Conservation (phyloP, 1,140 invertebrate species). For the Calephelis virginiensis region DNA sequence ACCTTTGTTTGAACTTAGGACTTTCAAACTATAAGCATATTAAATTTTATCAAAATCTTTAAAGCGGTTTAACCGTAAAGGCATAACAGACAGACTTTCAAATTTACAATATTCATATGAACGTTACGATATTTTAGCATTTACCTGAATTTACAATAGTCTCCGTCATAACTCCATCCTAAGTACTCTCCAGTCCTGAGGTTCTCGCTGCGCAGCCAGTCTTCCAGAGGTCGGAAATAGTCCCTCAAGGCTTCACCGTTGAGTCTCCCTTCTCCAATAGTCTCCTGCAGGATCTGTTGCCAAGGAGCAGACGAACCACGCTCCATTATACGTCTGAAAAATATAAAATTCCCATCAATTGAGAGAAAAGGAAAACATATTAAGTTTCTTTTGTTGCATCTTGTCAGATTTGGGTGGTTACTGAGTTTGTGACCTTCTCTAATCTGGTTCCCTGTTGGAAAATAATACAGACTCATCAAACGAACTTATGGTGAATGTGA, state of each 20-base stretch:
- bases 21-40: too few relatives aligned
- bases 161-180: conserved; percentile 92
- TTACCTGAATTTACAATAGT: conserved; percentile 88
- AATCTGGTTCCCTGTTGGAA: too few relatives aligned
- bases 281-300: conserved; percentile 88
- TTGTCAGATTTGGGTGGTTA: too few relatives aligned
- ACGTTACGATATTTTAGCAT: background rate
- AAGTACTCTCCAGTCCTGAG: conserved; percentile 87
- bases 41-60: too few relatives aligned
- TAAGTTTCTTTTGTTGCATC: too few relatives aligned
- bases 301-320: conserved; percentile 92
- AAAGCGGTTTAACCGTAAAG: too few relatives aligned
- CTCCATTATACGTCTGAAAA: conserved; percentile 87
- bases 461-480: too few relatives aligned
- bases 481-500: too few relatives aligned
- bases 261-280: conserved; percentile 88
- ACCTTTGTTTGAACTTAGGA: too few relatives aligned
- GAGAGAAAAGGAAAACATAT: background rate
- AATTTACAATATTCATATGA: background rate
- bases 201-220: conserved; percentile 92
- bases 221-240: conserved; percentile 94
- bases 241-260: conserved; percentile 92
- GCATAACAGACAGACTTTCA: too few relatives aligned
- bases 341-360: conserved; percentile 7
- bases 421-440: too few relatives aligned